Conservation (phyloP, 2,797 vertebrate species). For the Propithecus deckenii region DNA sequence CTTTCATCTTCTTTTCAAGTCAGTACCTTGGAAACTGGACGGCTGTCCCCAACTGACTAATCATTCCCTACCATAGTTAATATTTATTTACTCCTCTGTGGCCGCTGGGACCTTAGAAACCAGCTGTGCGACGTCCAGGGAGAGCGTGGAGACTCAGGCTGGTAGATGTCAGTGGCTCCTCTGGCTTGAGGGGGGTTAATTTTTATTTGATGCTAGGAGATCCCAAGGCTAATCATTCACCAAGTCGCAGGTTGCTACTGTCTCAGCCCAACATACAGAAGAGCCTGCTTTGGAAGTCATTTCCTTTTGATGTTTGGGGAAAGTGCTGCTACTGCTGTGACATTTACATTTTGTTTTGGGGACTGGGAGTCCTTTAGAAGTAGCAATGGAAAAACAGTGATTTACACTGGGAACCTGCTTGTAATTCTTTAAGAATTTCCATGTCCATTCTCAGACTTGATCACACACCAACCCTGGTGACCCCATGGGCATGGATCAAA, state of each 20-base stretch:
- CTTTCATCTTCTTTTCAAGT: not conserved
- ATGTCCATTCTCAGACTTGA: not conserved
- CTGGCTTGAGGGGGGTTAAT: not conserved
- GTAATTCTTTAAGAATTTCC: not conserved
- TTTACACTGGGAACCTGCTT: not conserved
- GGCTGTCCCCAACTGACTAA: slow-evolving; percentile 75
- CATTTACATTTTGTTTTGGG: not conserved
- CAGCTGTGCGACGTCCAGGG: slow-evolving; percentile 3
- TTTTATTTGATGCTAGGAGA: slow-evolving; percentile 29
- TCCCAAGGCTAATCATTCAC: slow-evolving; percentile 45
- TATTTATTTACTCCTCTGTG: slow-evolving; percentile 77
- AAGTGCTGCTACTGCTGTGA: not conserved
- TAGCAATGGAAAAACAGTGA: not conserved
- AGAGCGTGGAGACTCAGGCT: not conserved
- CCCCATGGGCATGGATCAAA: not conserved
- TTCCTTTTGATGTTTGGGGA: slow-evolving; percentile 4
- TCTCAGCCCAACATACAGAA: not conserved
- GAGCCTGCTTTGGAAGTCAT: not conserved
- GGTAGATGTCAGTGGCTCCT: not conserved
- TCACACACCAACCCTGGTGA: not conserved
- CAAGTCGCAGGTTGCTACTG: not conserved
- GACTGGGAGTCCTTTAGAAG: not conserved
- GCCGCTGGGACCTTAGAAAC: not conserved
- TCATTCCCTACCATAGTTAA: slow-evolving; percentile 78
- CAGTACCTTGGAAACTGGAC: slow-evolving; percentile 10